phyloP scores from a whole-genome alignment of 2,113 vertebrate species.

The Crotalus viridis region DNA sequence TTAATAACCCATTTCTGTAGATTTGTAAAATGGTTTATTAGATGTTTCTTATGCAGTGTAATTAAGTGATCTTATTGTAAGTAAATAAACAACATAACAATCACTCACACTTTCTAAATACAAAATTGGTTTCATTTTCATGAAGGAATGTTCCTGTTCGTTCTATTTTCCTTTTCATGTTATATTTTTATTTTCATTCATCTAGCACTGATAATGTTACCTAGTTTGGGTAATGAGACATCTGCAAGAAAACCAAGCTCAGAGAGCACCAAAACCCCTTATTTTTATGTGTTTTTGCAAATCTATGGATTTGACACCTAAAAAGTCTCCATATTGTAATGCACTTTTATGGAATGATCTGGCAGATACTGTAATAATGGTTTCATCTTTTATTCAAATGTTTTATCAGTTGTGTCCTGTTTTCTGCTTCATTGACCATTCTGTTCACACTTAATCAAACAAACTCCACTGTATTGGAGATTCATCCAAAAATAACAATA shows the following conservation, averaged over 20 bases:
- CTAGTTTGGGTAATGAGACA: neutral
- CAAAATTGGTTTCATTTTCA: conserved; percentile 1
- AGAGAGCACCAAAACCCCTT: neutral
- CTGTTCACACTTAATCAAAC: conserved; percentile 66
- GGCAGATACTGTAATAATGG: conserved; percentile 36
- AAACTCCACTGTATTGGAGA: conserved; percentile 42
- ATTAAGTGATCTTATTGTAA: neutral
- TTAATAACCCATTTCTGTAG: neutral
- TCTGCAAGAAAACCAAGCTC: neutral
- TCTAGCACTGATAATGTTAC: neutral
- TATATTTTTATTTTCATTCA: neutral
- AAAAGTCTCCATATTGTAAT: conserved; percentile 41
- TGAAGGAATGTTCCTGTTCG: conserved; percentile 14
- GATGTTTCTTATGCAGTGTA: neutral
- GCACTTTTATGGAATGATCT: conserved; percentile 46
- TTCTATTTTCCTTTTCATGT: neutral
- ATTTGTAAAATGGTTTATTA: neutral
- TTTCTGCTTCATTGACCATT: conserved; percentile 63
- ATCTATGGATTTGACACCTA: conserved; percentile 10
- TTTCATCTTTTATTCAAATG: conserved; percentile 52
- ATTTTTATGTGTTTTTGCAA: conserved; percentile 15
- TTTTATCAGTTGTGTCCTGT: conserved; percentile 69
- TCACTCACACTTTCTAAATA: conserved; percentile 1
- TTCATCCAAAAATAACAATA: conserved; percentile 49
- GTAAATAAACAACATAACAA: conserved; percentile 19